Base-by-base conservation (phyloP, 2,888 invertebrate genomes). In the Cistogaster globosa region DNA sequence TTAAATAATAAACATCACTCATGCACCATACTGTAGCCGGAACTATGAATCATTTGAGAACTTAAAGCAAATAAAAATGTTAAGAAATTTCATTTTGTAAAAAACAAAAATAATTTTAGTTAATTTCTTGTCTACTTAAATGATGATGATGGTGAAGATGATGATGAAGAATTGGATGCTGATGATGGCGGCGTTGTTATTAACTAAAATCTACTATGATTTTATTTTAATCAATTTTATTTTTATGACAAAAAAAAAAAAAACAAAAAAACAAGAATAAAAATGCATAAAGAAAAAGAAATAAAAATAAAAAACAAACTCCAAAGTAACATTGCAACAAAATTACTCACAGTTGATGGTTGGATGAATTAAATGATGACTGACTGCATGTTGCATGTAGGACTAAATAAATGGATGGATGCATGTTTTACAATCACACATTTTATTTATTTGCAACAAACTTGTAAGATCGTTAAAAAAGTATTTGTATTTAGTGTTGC, bases 391-490 rank as follows among this genome's bases (percentile, higher is more conserved):
- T 42, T 42, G 42, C 12, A 12, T 12, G 42, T 4, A 42, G 42
- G 4, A 12, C 42, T 74, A 22, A 16, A 62, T 42, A 14, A 12
- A 26, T 77, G 67, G 48, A 9, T 74, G 51, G 36, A 22, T 74
- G 67, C 20, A 58, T 74, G 74, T 74, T 36, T 75, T 55, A 62
- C 74, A 68, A 75, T 81, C 81, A 75, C 62, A 81, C 65, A 68
- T 62, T 68, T 42, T 75, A 55, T 26, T 75, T 58, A 71, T 53
- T 65, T 84, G 84, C 84, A 84, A 84, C 84, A 69, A 79, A 79
- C 79, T 84, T 84, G 84, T 81, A 45, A 55, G 62, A 80, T 81
- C 82, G 75, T 85, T 75, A 82, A 85, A 71, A 85, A 77, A n/a
- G 45, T 57, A 69, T 75, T 80, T 80, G 18, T 48, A 16, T n/a